Evolutionary conservation across 1,140 invertebrate genomes (phyloP), one percentile per base, ranked within the genome.

Genomic region (Frieseomelitta varia): DNA sequence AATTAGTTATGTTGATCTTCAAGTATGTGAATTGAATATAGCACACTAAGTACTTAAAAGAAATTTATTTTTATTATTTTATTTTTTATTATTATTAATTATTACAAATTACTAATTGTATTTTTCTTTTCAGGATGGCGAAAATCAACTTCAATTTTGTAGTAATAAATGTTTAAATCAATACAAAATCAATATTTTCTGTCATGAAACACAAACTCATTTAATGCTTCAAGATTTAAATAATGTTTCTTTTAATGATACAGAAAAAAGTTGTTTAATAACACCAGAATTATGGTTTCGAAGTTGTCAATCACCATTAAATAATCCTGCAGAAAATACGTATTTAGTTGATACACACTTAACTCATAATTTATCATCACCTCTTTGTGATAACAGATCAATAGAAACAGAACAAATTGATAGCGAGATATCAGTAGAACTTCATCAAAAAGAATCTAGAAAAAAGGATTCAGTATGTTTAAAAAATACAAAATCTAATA

Each of bases 151-250:
- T 21, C 97, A 98, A 93, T 98, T 98, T 93, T 97, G 96, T 93
- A 98, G 98, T 80, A 97, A 98, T 93, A 98, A 98, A 95, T 99
- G 98, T 92, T 95, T 99, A 69, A 98, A 98, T 92, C 98, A 98
- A 93, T 99, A 98, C 95, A 99, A 99, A 95, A 98, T 99, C 98
- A 98, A 98, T 92, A 98, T 98, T 86, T 99, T 99, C 93, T 98
- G 98, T 94, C 96, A 97, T 51, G 98, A 98, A 94, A 98, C 98
- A 6, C 97, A 98, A 93, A 97, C 98, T 3, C 98, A 98, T 93
- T 96, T 98, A 65, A 97, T 98, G 92, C 96, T 98, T 86, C 97
- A 98, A 30, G 92, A 94, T 68, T 90, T 95, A 63, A 94, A 95
- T 47, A 95, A 93, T 76, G 93, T 94, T 14, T 91, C 95, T 12